These are phyloP conservation scores for Poecilobothrus nobilitatus DNA, from an alignment of 2,888 invertebrate species.

Conservation along the genomic window DNA sequence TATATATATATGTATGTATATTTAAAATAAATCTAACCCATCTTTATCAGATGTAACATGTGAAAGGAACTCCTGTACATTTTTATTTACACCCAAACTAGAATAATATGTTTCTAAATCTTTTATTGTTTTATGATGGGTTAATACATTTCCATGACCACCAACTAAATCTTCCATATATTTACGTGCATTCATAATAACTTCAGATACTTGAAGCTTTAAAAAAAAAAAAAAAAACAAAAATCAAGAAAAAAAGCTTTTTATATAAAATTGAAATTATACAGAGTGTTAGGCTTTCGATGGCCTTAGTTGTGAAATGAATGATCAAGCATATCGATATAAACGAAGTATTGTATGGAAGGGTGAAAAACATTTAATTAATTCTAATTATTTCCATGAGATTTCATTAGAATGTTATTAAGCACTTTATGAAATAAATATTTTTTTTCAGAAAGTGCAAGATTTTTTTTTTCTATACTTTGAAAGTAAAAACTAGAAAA, in stretches of 20 bases:
- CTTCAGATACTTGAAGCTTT: slow-evolving; percentile 97
- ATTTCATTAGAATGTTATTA: too few species aligned
- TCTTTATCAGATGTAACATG: slow-evolving; percentile 87
- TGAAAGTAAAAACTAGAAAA: too few species aligned
- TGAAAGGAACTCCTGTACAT: slow-evolving; percentile 80
- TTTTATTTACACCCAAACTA: slow-evolving; percentile 64
- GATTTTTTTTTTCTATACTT: too few species aligned
- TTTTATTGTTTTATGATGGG: slow-evolving; percentile 78
- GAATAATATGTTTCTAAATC: slow-evolving; percentile 79
- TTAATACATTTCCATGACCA: slow-evolving; percentile 76
- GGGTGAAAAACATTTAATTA: too few species aligned
- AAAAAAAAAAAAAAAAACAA: slow-evolving; percentile 27
- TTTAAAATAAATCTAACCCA: slow-evolving; percentile 57
- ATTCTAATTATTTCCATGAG: too few species aligned
- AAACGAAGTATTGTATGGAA: too few species aligned
- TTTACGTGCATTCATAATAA: slow-evolving; percentile 88
- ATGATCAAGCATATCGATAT: too few species aligned
- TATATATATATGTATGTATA: neutral
- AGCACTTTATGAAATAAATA: too few species aligned
- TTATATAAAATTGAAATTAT: slow-evolving; percentile 9
- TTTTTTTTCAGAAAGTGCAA: too few species aligned
- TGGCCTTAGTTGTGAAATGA: too few species aligned
- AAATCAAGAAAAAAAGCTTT: slow-evolving; percentile 13
- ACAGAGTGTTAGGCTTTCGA: too few species aligned
- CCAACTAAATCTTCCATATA: slow-evolving; percentile 90